Base-by-base conservation (phyloP, 2,113 vertebrate species). In the Acanthisitta chloris region DNA sequence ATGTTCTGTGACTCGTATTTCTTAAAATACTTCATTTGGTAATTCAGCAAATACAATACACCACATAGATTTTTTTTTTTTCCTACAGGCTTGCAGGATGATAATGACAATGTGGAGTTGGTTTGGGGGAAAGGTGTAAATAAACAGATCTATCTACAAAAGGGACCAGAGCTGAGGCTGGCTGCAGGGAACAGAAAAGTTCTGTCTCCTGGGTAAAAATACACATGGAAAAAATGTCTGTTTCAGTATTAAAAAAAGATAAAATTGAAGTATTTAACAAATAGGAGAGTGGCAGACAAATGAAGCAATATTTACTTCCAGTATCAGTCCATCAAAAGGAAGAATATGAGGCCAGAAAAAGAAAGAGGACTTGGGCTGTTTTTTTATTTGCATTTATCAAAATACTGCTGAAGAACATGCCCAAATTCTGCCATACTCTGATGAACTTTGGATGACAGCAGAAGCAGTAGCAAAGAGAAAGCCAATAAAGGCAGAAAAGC, bases 291-390 rank as follows among this genome's bases (percentile, higher is more conserved):
- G 29, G 28, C 51, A 90, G 71, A 69, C 14, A 73, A 83, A 49
- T 86, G 28, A 86, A 73, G 70, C 79, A 90, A 21, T 93, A 83
- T 95, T 96, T 95, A 54, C 34, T 62, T 88, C 66, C 93, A 61
- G 19, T 97, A 78, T 86, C 21, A 36, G 40, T 58, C 64, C 51
- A 78, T 92, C 38, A 66, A 85, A 72, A 88, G 82, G 86, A 95
- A 81, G 62, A 93, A 58, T 46, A 17, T 14, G 33, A 46, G 31
- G 88, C 80, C 88, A 96, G 82, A 70, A 93, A 96, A 92, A 46
- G 46, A 77, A 73, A 78, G 46, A 81, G 10, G 20, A 14, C 58
- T 92, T 81, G 54, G 24, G 10, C 34, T 86, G 46, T 18, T 86
- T 92, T 73, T 55, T 88, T 71, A n/a, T 73, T 73, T 81, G 12